These are phyloP conservation scores for Hyposmocoma kahamanoa DNA, from an alignment of 1,140 invertebrate species.

Conservation along the genomic window DNA sequence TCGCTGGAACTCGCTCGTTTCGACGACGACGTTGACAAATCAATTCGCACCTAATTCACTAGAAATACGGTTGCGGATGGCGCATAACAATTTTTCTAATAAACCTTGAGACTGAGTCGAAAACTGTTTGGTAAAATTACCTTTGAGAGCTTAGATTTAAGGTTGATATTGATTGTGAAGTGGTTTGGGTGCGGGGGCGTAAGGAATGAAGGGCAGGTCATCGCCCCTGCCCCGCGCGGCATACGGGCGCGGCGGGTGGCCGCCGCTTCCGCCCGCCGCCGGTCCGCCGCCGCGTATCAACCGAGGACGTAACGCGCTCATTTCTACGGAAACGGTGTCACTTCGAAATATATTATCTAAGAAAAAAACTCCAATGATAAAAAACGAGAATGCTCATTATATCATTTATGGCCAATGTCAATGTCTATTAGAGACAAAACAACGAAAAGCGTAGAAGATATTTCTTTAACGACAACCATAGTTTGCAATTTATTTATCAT, in stretches of 20 bases:
- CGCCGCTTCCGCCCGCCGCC: constrained; percentile 1
- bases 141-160: constrained; percentile 32
- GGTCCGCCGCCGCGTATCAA: constrained; percentile 17
- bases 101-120: constrained; percentile 32
- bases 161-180: constrained; percentile 34
- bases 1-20: no score
- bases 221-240: constrained; percentile 35
- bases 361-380: no score
- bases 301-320: constrained; percentile 21
- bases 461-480: no score
- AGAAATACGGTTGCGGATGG: constrained; percentile 49
- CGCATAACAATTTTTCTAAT: constrained; percentile 52
- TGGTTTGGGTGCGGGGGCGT: constrained; percentile 11
- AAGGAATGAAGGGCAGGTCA: constrained; percentile 48
- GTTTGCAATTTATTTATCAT: no score
- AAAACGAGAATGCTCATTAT: no score
- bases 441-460: no score
- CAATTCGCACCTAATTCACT: constrained; percentile 48
- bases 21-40: constrained; percentile 18
- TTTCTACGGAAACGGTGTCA: constrained; percentile 18
- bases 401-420: no score
- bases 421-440: no score
- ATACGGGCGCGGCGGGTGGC: not conserved
- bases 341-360: no score
- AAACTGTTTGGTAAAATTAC: constrained; percentile 21